Conservation (phyloP, 2,888 invertebrate genomes). For the Dasypolia templi region DNA sequence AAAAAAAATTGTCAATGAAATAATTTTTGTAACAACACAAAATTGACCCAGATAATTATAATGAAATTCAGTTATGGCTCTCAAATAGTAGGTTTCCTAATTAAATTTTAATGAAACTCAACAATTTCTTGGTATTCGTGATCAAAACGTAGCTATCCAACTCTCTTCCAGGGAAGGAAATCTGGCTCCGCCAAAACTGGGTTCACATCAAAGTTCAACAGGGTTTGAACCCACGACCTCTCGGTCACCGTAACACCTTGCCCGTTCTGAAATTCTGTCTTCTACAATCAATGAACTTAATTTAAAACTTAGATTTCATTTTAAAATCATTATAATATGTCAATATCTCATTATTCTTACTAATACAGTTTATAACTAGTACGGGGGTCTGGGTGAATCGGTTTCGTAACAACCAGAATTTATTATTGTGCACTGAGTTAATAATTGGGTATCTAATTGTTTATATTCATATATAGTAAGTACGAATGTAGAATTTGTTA, state of each 20-base stretch:
- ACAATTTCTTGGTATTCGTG: too few species aligned
- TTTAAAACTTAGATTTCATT: not conserved
- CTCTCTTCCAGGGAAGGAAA: constrained; percentile 10
- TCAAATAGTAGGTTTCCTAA: too few species aligned
- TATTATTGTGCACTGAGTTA: too few species aligned
- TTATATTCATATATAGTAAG: too few species aligned
- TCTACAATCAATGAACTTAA: not conserved
- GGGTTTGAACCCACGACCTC: constrained; percentile 24
- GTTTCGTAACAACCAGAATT: too few species aligned
- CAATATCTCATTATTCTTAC: not conserved
- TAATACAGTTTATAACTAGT: too few species aligned
- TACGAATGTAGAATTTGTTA: too few species aligned
- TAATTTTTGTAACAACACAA: not conserved
- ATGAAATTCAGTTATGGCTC: too few species aligned
- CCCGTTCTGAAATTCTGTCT: constrained; percentile 4
- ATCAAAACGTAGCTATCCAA: not conserved
- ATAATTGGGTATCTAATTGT: too few species aligned
- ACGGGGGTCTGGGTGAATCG: too few species aligned
- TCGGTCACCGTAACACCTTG: constrained; percentile 26
- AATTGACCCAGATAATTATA: not conserved
- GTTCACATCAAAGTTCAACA: constrained; percentile 42
- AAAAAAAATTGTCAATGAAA: too few species aligned
- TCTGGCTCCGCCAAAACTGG: not conserved
- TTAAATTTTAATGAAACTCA: not conserved
- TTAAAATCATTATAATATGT: not conserved